These are phyloP conservation scores for Pecten maximus DNA, from an alignment of 2,888 invertebrate species.

Conservation along the genomic window DNA sequence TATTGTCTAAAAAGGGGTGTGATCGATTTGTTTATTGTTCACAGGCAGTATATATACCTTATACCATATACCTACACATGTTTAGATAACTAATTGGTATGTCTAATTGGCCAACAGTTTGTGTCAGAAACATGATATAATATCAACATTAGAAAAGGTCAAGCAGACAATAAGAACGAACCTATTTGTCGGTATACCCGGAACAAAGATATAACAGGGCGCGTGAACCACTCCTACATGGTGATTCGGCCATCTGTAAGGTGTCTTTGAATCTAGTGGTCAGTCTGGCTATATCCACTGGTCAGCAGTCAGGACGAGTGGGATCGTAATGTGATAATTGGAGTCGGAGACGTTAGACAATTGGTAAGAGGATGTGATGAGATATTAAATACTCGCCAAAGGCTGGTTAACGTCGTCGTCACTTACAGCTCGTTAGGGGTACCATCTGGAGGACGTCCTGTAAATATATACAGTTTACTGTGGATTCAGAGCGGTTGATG, in stretches of 20 bases:
- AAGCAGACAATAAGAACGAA: neutral
- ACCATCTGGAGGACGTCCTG: neutral
- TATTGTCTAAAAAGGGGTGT: no score
- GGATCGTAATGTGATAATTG: neutral
- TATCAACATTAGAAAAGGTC: no score
- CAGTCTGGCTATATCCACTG: neutral
- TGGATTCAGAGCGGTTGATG: no score
- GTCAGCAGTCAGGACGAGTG: neutral
- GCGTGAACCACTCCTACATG: neutral
- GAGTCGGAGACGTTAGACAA: neutral
- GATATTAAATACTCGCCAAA: neutral
- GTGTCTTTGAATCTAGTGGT: neutral
- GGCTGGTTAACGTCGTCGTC: neutral
- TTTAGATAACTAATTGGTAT: no score
- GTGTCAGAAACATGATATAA: no score
- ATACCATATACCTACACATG: no score
- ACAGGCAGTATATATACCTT: no score
- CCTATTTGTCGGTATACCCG: neutral
- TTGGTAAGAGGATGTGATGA: conserved; percentile 2
- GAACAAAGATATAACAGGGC: neutral
- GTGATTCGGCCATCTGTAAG: neutral
- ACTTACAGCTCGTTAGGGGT: neutral
- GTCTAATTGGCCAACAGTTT: no score
- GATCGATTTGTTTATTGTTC: no score
- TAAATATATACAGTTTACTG: no score